Percentiles rank a stretch among this genome's conserved stretches.
phyloP scores from a whole-genome alignment of 2,888 invertebrate genomes.

The Linyphia triangularis region DNA sequence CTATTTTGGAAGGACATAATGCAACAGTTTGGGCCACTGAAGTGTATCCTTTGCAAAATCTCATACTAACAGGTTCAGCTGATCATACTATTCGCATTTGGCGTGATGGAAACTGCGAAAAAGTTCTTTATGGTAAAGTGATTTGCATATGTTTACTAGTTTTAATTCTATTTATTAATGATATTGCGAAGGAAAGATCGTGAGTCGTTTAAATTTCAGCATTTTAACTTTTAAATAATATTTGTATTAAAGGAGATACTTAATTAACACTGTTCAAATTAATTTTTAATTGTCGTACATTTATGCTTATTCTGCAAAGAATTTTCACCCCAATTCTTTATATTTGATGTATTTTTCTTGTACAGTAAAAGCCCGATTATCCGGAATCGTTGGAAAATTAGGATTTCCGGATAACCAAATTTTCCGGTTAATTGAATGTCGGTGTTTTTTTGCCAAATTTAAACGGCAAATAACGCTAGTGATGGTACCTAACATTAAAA shows the following conservation, averaged over 20 bases:
- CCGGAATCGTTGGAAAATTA: too few relatives aligned
- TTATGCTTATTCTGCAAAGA: too few relatives aligned
- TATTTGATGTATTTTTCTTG: too few relatives aligned
- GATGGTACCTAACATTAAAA: too few relatives aligned
- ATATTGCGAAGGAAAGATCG: not conserved
- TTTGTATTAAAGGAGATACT: not conserved
- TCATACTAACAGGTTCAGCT: conserved; percentile 92
- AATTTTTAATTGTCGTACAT: too few relatives aligned
- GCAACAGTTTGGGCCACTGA: conserved; percentile 91
- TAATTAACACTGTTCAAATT: too few relatives aligned
- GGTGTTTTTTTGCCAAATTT: too few relatives aligned
- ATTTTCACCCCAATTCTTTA: too few relatives aligned
- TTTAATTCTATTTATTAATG: not conserved
- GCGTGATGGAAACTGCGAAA: conserved; percentile 86
- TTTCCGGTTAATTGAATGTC: too few relatives aligned
- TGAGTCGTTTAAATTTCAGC: not conserved
- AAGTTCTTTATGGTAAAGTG: conserved; percentile 81
- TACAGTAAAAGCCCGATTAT: too few relatives aligned
- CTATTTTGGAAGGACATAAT: conserved; percentile 82
- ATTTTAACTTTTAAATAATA: not conserved
- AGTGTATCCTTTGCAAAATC: conserved; percentile 80
- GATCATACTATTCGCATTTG: conserved; percentile 94
- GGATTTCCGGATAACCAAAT: too few relatives aligned
- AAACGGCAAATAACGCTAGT: too few relatives aligned
- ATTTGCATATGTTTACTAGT: not conserved